phyloP scores from a whole-genome alignment of 2,113 vertebrate genomes.

The Malurus melanocephalus region DNA sequence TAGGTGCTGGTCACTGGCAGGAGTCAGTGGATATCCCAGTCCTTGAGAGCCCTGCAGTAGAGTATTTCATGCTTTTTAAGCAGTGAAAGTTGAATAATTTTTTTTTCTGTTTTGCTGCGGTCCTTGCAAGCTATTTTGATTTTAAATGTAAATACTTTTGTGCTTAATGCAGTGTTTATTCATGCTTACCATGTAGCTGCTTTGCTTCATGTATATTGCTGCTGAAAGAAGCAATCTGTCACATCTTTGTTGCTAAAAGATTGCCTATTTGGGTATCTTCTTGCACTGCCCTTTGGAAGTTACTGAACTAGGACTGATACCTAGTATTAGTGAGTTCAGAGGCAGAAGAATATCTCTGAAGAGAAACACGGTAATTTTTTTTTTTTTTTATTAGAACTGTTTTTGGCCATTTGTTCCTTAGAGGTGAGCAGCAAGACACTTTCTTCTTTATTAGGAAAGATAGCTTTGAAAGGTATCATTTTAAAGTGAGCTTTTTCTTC shows the following conservation, averaged over 20 bases:
- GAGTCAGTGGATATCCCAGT: neutral
- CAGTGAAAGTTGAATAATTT: neutral
- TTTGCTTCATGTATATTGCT: neutral
- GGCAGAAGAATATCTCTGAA: neutral
- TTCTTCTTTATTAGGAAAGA: neutral
- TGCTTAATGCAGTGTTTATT: neutral
- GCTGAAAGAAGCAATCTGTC: neutral
- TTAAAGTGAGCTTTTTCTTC: neutral
- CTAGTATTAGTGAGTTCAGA: neutral
- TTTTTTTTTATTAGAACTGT: neutral
- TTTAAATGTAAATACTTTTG: neutral
- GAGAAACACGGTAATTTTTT: neutral
- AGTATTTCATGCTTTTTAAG: neutral
- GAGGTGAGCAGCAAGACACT: neutral
- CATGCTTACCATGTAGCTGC: neutral
- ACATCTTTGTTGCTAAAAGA: neutral
- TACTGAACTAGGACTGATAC: neutral
- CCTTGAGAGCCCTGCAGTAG: neutral
- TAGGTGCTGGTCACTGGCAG: conserved; percentile 15
- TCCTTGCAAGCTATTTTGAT: neutral
- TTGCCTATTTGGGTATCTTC: neutral
- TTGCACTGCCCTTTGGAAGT: neutral
- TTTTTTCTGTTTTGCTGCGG: neutral
- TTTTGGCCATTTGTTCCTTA: neutral
- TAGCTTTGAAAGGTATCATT: neutral